Base-by-base conservation (phyloP, 2,888 invertebrate species). In the Parelbella ahira region DNA sequence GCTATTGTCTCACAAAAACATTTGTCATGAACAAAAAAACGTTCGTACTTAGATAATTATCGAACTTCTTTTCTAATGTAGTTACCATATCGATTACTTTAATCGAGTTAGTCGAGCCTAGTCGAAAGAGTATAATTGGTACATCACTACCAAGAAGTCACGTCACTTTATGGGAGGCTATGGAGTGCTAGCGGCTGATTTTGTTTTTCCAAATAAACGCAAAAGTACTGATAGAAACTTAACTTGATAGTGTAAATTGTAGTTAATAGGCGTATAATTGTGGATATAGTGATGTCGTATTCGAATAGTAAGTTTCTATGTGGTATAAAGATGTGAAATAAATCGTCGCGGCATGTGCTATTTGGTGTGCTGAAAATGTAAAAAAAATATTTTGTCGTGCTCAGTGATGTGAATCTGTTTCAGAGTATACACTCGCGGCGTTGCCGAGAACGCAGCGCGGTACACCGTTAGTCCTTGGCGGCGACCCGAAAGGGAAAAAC, bases 401-500 rank as follows among this genome's bases (percentile, higher is more conserved):
- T 23, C 33, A 37, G 13, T 45, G 39, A 39, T 44, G 33, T 44
- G 48, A 37, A 25, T 50, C 25, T 23, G 36, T 45, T 50, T 30
- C 88, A 96, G 96, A 95, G 80, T 94, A 92, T 78, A 93, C 94
- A 78, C 98, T 96, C 88, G 96, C 98, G 50, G 94, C 97, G 41
- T 86, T 99, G 68, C 99, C 99, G 46, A 92, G 95, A 63, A 99
- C 99, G 37, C 93, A 94, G 69, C 91, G 99, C 58, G 99, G 99
- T 15, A 94, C 95, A 57, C 97, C 98, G 21, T 91, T 99, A 57
- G 98, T 99, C 38, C 84, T 99, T 60, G 97, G 97, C 44, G 94
- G 94, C 23, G 98, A 98, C 87, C 98, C 99, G 1, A 98, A 98
- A 81, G 98, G 98, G 34, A 96, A 96, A 67, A 98, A 95, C 69